Evolutionary conservation across 2,113 vertebrate species (phyloP).

Genomic region (Dinomys branickii): DNA sequence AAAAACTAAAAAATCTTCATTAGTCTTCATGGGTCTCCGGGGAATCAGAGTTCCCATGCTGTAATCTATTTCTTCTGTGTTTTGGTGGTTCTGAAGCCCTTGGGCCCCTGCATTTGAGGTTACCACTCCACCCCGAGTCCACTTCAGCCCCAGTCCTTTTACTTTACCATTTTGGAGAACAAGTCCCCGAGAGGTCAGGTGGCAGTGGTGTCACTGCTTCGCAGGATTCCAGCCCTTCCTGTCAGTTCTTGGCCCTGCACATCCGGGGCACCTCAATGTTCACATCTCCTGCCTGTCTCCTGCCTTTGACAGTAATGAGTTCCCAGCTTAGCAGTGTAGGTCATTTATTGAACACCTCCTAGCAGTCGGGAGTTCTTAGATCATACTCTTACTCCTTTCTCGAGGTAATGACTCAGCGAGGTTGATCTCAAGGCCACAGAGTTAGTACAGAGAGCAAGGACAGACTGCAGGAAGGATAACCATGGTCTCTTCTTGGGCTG

Average conservation of each 20-base stretch:
- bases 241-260: too few relatives aligned
- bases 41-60: background rate
- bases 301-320: background rate
- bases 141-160: background rate
- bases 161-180: background rate
- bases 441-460: background rate
- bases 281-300: background rate
- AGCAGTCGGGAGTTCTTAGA: background rate
- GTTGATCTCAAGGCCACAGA: background rate
- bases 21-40: background rate
- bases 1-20: background rate
- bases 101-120: background rate
- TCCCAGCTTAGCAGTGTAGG: background rate
- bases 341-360: background rate
- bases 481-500: background rate
- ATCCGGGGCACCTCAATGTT: background rate
- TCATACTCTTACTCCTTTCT: background rate
- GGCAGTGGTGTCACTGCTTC: background rate
- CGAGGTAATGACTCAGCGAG: background rate
- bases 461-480: background rate
- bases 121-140: background rate
- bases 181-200: background rate
- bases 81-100: background rate
- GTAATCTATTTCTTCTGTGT: background rate
- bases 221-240: background rate